Evolutionary conservation across 2,888 invertebrate genomes (phyloP), one percentile per base, ranked within the genome.

Genomic region (Cryptus armator): DNA sequence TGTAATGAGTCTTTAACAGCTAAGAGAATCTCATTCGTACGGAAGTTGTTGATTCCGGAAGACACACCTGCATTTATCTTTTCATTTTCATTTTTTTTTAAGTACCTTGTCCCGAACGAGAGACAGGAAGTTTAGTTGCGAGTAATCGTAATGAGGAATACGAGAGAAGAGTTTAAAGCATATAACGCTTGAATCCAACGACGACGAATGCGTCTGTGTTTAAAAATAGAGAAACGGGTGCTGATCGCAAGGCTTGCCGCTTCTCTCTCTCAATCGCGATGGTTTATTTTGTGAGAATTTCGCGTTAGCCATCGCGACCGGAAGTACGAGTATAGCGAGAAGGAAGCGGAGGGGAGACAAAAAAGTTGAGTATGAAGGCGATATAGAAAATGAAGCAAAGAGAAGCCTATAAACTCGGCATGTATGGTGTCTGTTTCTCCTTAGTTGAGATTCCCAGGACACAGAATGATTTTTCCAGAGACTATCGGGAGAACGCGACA

Each of bases 321-420:
- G 92, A 92, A 92, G 92, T 92, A 91, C 91, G 89, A 92, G 91
- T 92, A 92, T 91, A 91, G 91, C 88, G 87, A 79, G 71, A 81
- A 70, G 76, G 67, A 79, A 83, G 80, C 62, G 44, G 24, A 48
- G 68, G 53, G 51, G 71, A 48, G 48, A 16, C 48, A n/a, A 67
- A 24, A 53, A 72, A 48, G 71, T 29, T 67, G 76, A 66, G 67
- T 44, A 44, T 48, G 19, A 67, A 66, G 81, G 76, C 72, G 76
- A 71, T 67, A 68, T 78, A 76, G 53, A 83, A 51, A 46, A 16
- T 48, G 59, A 75, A 66, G 75, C 74, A 71, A 66, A 67, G 83
- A 79, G 67, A 66, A 56, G 24, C 24, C 24, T 37, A 81, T 77
- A 84, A 85, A 76, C 75, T 59, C 62, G 79, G 83, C 46, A 79